Conservation (phyloP, 2,113 vertebrate species). For the Muntiacus muntjak region DNA sequence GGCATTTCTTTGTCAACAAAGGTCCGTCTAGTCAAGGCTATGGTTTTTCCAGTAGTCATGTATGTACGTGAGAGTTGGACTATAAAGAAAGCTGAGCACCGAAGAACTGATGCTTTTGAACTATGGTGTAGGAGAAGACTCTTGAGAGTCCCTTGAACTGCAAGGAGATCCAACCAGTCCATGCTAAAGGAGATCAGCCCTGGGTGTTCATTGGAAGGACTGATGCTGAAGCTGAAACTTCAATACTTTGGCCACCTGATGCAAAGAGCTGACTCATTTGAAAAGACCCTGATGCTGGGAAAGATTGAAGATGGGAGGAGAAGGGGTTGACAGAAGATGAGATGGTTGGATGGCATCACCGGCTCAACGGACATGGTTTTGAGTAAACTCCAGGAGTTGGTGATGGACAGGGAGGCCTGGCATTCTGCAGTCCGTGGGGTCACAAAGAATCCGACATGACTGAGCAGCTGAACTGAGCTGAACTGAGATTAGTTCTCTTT, state of each 20-base stretch:
- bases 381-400: neutral
- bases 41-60: neutral
- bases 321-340: neutral
- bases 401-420: neutral
- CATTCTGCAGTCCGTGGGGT: neutral
- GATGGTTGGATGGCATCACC: neutral
- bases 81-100: accelerated
- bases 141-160: neutral
- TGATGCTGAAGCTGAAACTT: neutral
- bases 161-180: neutral
- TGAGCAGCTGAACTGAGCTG: neutral
- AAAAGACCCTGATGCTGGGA: neutral
- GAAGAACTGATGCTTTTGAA: neutral
- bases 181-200: neutral
- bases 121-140: neutral
- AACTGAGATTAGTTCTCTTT: neutral
- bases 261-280: neutral
- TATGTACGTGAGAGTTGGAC: neutral
- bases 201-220: neutral
- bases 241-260: neutral
- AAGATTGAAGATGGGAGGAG: neutral
- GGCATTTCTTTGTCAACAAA: neutral
- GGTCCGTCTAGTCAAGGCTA: neutral
- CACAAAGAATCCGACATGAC: neutral
- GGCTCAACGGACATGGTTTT: neutral